These are phyloP conservation scores for Spizaetus ornatus DNA, from an alignment of 2,113 vertebrate genomes.

Conservation along the genomic window DNA sequence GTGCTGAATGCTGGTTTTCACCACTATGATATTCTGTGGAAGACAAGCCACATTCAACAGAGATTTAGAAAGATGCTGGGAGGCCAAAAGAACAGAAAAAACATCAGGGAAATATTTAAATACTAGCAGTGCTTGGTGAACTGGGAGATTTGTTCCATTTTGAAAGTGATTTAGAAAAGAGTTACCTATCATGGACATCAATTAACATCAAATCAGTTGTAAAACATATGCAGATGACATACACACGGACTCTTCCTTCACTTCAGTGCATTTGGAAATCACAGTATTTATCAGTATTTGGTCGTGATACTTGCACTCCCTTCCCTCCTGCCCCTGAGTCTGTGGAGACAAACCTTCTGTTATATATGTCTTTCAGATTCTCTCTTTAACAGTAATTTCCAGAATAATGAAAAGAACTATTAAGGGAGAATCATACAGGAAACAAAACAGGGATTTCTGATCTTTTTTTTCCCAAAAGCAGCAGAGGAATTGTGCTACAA, in stretches of 20 bases:
- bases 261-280: neutral
- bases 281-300: neutral
- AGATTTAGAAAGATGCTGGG: neutral
- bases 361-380: neutral
- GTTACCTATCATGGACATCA: neutral
- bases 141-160: neutral
- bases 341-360: neutral
- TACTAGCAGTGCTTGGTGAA: neutral
- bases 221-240: neutral
- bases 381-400: neutral
- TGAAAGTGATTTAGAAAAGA: neutral
- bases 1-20: neutral
- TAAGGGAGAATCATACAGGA: neutral
- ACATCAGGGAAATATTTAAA: neutral
- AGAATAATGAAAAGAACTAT: neutral
- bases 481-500: neutral
- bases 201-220: neutral
- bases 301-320: neutral
- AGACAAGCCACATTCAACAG: neutral
- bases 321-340: neutral
- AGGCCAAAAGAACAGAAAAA: neutral
- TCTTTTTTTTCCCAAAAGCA: neutral
- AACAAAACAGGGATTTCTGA: neutral
- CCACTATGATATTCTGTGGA: neutral
- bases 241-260: neutral